These are phyloP conservation scores for Ametastegia equiseti DNA, from an alignment of 2,888 invertebrate species.

Conservation along the genomic window DNA sequence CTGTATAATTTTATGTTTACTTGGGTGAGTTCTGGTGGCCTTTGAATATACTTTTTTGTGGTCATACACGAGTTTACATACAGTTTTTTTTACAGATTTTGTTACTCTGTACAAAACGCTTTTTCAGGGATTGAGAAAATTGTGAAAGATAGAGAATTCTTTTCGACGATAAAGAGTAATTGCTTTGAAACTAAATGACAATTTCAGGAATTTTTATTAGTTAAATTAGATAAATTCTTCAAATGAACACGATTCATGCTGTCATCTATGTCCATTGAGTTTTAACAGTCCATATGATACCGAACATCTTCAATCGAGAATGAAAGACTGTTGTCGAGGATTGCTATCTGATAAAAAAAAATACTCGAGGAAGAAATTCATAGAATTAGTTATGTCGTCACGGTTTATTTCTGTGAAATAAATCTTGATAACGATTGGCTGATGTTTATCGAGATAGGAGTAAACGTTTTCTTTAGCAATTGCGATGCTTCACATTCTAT, in stretches of 20 bases:
- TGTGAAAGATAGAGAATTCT: not conserved
- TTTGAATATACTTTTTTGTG: not conserved
- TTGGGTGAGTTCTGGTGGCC: constrained; percentile 67
- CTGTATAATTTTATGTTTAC: constrained; percentile 73
- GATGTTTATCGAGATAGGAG: not conserved
- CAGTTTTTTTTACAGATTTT: constrained; percentile 11
- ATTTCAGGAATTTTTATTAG: too few species aligned
- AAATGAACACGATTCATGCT: too few species aligned
- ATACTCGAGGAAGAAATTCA: not conserved
- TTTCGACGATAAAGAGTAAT: not conserved
- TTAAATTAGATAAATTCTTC: too few species aligned
- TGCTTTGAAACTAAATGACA: too few species aligned
- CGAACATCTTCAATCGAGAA: not conserved
- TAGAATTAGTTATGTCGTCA: not conserved
- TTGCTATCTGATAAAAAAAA: not conserved
- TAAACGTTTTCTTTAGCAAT: not conserved
- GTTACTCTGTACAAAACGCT: not conserved
- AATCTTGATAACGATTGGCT: not conserved
- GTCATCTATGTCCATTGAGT: not conserved
- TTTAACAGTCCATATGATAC: not conserved
- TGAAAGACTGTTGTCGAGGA: too few species aligned
- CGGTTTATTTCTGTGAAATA: not conserved
- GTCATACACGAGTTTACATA: not conserved
- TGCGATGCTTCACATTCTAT: not conserved
- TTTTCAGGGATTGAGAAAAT: not conserved